phyloP scores from a whole-genome alignment of 2,888 invertebrate genomes.

The Ditylenchus weischeri region DNA sequence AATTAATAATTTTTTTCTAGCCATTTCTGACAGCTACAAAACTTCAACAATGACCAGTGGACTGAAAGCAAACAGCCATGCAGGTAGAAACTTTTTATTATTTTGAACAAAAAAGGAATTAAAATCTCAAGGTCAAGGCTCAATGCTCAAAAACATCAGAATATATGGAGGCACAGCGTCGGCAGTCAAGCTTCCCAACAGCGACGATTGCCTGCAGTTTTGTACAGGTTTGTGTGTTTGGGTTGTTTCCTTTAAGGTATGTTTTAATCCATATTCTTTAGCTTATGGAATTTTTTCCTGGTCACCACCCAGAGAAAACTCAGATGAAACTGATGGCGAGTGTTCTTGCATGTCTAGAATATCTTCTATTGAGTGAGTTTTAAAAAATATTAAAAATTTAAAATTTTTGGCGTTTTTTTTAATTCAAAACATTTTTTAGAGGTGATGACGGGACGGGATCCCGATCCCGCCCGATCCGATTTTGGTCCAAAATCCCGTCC shows the following conservation, averaged over 20 bases:
- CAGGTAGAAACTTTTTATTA: constrained; percentile 26
- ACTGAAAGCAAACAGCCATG: constrained; percentile 47
- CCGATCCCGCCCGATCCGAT: too few species aligned
- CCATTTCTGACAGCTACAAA: constrained; percentile 50
- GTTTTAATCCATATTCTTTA: constrained; percentile 16
- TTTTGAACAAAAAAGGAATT: not conserved
- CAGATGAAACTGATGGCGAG: constrained; percentile 36
- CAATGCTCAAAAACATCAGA: constrained; percentile 44
- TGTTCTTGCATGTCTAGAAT: constrained; percentile 41
- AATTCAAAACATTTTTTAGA: not conserved
- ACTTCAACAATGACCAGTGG: constrained; percentile 44
- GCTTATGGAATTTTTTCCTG: constrained; percentile 46
- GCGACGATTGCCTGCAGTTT: constrained; percentile 49
- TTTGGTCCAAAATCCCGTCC: too few species aligned
- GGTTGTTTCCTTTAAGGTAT: constrained; percentile 10
- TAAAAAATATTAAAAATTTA: too few species aligned
- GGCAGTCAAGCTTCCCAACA: constrained; percentile 40
- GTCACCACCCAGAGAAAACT: constrained; percentile 25
- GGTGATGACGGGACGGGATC: too few species aligned
- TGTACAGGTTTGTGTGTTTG: constrained; percentile 42
- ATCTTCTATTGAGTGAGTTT: constrained; percentile 31
- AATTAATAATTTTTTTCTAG: constrained; percentile 13
- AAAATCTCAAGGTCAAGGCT: constrained; percentile 34
- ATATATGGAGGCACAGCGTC: constrained; percentile 44
- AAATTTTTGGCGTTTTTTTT: too few species aligned